Base-by-base conservation (phyloP, 2,888 invertebrate genomes). In the Taphrorychus bicolor region DNA sequence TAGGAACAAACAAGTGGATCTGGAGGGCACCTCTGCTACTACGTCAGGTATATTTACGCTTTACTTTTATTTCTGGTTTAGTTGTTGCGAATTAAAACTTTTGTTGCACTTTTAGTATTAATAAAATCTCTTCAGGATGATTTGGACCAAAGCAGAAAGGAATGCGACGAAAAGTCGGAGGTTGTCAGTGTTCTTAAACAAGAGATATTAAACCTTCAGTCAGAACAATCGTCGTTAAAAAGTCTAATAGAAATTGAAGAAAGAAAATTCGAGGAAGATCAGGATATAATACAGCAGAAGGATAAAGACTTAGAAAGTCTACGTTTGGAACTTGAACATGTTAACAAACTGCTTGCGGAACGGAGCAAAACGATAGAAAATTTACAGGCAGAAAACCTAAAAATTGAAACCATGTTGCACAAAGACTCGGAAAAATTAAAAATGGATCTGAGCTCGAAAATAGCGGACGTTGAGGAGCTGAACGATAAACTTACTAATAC, bases 381-480 rank as follows among this genome's bases (percentile, higher is more conserved):
- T 54, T 48, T 71, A 3, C 63, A 72, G 51, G 70, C 70, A 18
- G 74, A 76, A 53, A 76, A 74, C 72, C 60, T 74, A 51, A 73
- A 76, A 18, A 53, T 70, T 16, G 79, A 81, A 72, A 72, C 72
- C 24, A 67, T 64, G 48, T 69, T 76, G 23, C 73, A 75, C 49
- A 80, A 80, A 72, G 78, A 80, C 70, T 64, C 78, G 5, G 77
- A 80, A 9, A 76, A 78, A 73, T 62, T 81, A 2, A 79, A 79
- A 72, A 78, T 80, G 76, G 79, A 80, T 63, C 80, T 85, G 17
- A 87, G 86, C 78, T 83, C 84, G 67, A 87, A 85, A 83, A 79
- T 83, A 67, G 80, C 84, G 76, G 87, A 87, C 76, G 76, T 85
- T 70, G 87, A 87, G 80, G 42, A 11, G 45, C 18, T 51, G 11